phyloP scores from a whole-genome alignment of 2,888 invertebrate genomes.

The Miltochrista miniata region DNA sequence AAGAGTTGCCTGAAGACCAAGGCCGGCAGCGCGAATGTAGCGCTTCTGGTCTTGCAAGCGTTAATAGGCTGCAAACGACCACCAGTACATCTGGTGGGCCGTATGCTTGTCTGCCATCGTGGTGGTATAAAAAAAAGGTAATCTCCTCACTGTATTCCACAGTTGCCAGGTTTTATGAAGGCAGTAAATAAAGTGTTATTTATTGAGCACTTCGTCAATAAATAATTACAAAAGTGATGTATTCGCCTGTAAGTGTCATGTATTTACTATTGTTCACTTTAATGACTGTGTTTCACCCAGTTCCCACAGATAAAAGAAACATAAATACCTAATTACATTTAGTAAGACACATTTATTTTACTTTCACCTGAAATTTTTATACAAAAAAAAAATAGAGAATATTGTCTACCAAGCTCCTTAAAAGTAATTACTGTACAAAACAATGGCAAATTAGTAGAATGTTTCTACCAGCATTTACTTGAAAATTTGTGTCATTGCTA shows the following conservation, averaged over 20 bases:
- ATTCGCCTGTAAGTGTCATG: not conserved
- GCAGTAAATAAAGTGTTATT: too few relatives aligned
- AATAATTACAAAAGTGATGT: not conserved
- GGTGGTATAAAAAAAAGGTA: too few relatives aligned
- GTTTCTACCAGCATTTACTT: not conserved
- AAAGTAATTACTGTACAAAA: not conserved
- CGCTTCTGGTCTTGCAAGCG: too few relatives aligned
- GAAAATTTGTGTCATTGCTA: not conserved
- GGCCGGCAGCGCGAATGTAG: too few relatives aligned
- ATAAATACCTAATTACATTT: constrained; percentile 1
- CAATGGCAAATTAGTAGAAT: not conserved
- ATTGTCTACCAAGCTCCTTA: too few relatives aligned
- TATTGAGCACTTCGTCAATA: not conserved
- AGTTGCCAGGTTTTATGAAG: not conserved
- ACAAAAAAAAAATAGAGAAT: too few relatives aligned
- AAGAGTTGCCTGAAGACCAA: too few relatives aligned
- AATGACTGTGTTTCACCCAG: not conserved
- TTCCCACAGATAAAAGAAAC: constrained; percentile 2
- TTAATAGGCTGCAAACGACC: too few relatives aligned
- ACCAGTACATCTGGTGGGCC: too few relatives aligned
- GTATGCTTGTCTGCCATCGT: too few relatives aligned
- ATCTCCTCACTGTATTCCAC: too few relatives aligned
- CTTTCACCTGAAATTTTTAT: not conserved
- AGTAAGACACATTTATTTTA: constrained; percentile 1
- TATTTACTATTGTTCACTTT: not conserved